A percentile compares a stretch with the other conserved stretches of the same genome.
Conservation (phyloP, 2,888 invertebrate genomes). For the Euproctis similis region DNA sequence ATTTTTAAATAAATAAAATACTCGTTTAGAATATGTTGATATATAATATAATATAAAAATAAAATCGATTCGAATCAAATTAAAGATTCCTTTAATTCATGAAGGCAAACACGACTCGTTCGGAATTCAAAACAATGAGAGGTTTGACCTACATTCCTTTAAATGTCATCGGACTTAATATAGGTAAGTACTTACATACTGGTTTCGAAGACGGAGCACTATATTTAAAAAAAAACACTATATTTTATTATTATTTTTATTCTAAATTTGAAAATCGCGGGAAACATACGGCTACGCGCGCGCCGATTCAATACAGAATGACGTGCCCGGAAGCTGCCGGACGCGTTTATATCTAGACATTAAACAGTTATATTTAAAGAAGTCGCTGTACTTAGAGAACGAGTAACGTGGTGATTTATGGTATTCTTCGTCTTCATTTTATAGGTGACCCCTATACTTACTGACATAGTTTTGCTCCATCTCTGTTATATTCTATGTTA, state of each 20-base stretch:
- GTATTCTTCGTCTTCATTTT: too few species aligned
- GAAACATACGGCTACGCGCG: constrained; percentile 46
- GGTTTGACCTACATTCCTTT: constrained; percentile 41
- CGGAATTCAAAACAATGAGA: constrained; percentile 28
- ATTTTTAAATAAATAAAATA: too few species aligned
- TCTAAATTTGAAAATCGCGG: constrained; percentile 41
- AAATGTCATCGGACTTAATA: constrained; percentile 37
- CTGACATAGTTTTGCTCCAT: too few species aligned
- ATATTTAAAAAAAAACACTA: constrained; percentile 46
- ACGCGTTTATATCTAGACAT: constrained; percentile 64
- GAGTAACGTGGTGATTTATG: constrained; percentile 27
- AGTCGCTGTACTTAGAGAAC: constrained; percentile 39
- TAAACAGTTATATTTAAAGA: constrained; percentile 67
- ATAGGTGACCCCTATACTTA: too few species aligned
- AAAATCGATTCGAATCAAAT: too few species aligned
- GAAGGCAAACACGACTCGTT: constrained; percentile 23
- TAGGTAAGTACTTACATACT: constrained; percentile 49
- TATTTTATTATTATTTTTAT: constrained; percentile 26
- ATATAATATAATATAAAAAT: too few species aligned
- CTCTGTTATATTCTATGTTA: too few species aligned
- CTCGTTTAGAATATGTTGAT: too few species aligned
- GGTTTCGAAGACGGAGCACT: too few species aligned
- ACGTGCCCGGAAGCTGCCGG: constrained; percentile 63
- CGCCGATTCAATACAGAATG: constrained; percentile 55
- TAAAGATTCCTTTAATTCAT: too few species aligned